phyloP scores from a whole-genome alignment of 2,113 vertebrate genomes.

The Strix uralensis region DNA sequence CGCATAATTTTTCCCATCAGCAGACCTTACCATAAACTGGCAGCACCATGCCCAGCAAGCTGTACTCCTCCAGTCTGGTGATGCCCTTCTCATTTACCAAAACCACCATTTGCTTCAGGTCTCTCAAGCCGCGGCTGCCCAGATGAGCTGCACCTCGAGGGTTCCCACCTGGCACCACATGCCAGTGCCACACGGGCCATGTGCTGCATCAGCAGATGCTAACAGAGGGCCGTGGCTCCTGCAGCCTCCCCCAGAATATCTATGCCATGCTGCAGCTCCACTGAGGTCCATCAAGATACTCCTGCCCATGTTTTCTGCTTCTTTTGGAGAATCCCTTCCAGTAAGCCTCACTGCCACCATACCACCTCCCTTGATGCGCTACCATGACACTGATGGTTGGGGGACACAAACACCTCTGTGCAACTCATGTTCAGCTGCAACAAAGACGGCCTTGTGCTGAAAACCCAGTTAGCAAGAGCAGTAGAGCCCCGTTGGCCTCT shows the following conservation, averaged over 20 bases:
- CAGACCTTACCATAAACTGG: not conserved
- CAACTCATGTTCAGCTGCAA: not conserved
- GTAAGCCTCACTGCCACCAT: not conserved
- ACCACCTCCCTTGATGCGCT: not conserved
- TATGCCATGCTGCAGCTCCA: not conserved
- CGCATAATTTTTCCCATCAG: not conserved
- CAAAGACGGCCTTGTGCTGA: not conserved
- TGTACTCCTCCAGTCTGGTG: not conserved
- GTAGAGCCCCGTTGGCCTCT: not conserved
- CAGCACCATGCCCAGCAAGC: not conserved
- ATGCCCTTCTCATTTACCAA: not conserved
- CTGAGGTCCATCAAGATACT: not conserved
- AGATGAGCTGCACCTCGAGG: not conserved
- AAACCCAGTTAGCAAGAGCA: not conserved
- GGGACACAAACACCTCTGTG: not conserved
- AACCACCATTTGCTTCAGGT: not conserved
- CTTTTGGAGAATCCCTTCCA: not conserved
- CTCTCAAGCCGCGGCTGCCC: not conserved
- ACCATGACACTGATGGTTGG: rapidly evolving
- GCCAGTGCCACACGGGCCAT: rapidly evolving
- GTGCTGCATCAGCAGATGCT: not conserved
- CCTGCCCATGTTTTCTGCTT: not conserved
- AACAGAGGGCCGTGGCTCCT: rapidly evolving
- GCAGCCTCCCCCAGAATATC: rapidly evolving
- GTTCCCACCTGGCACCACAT: not conserved